Evolutionary conservation across 2,113 vertebrate genomes (phyloP).

Genomic region (Laticauda colubrina): DNA sequence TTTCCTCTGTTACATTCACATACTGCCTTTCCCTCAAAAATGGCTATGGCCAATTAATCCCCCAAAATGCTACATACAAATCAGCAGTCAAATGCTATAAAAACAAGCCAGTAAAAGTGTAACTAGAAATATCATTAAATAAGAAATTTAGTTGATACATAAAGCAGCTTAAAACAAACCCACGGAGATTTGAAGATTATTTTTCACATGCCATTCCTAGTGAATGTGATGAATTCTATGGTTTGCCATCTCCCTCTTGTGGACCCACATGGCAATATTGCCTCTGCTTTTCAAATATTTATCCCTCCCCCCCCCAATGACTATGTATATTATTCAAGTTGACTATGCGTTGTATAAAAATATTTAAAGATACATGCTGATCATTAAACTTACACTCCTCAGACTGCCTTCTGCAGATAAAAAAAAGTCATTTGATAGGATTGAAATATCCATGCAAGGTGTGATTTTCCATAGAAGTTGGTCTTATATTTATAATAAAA

Average conservation of each 20-base stretch:
- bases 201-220: neutral
- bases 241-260: conserved; percentile 6
- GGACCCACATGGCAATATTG: neutral
- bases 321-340: neutral
- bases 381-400: neutral
- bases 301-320: neutral
- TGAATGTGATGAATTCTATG: neutral
- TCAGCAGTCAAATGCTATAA: neutral
- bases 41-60: neutral
- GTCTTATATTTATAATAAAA: neutral
- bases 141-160: neutral
- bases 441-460: neutral
- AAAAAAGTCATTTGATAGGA: neutral
- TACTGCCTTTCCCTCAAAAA: neutral
- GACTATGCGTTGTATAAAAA: neutral
- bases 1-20: neutral
- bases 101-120: neutral
- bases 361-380: neutral
- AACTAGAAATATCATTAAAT: neutral
- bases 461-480: neutral
- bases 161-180: neutral
- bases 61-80: neutral
- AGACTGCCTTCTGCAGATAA: neutral
- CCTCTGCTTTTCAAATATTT: neutral
- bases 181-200: neutral